Base-by-base conservation (phyloP, 1,140 invertebrate genomes). In the Leptestheria dahalacensis region DNA sequence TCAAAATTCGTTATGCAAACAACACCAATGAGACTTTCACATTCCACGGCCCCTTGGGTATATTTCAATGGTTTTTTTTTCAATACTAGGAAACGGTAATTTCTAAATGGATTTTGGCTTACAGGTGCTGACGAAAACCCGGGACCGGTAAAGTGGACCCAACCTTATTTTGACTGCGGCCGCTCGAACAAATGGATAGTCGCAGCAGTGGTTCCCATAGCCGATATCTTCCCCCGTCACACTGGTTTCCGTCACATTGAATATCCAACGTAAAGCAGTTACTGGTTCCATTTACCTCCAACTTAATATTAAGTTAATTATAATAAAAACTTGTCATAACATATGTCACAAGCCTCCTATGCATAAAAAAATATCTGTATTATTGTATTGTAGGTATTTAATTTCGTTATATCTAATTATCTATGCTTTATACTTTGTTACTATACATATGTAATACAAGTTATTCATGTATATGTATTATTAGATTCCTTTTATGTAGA, bases 161-260 rank as follows among this genome's bases (percentile, higher is more conserved):
- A 83, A 51, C 94, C 94, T 0, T 98, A 98, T 72, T 98, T 94
- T 74, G 94, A 98, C 75, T 98, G 94, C 73, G 88, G 86, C 11
- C 76, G 91, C 64, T 87, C 92, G 0, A 95, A 97, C 74, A 88
- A 92, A 71, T 98, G 95, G 95, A 74, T 97, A 11, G 85, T 97
- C 1, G 87, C 83, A 56, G 94, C 92, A 28, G 85, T 93, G 6
- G 85, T 91, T 57, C 94, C 94, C 1, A 86, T 98, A 53, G 89
- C 89, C 51, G 95, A 97, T 72, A 91, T 95, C 58, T 95, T 90
- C 75, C 92, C 93, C 4, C 75, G 94, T 48, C 94, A 98, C 70
- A 94, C 91, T 10, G 82, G 86, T 64, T 98, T 89, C 71, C 79
- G 91, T 66, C 94, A 97, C 72, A 83, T 97, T 68, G 89, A 96